phyloP scores from a whole-genome alignment of 2,797 vertebrate species.

The Brotogeris chrysoptera region DNA sequence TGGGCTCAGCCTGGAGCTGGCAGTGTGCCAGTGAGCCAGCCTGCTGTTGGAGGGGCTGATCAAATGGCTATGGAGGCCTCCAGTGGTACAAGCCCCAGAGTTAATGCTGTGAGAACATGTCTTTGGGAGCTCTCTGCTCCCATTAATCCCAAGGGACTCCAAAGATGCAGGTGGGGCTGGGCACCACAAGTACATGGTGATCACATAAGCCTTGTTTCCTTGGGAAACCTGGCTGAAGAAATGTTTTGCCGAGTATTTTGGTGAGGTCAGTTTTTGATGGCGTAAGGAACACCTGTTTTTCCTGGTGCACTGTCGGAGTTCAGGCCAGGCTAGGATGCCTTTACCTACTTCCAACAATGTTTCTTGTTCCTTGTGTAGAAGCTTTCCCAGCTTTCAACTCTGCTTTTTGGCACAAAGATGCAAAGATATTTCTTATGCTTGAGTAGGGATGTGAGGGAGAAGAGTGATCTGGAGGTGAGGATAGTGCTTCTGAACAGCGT shows the following conservation, averaged over 20 bases:
- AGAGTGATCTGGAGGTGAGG: neutral
- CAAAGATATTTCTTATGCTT: neutral
- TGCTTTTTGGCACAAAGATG: neutral
- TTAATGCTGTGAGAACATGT: neutral
- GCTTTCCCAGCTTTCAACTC: neutral
- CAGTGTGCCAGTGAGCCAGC: neutral
- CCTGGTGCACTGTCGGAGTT: neutral
- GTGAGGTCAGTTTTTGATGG: neutral
- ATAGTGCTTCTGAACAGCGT: neutral
- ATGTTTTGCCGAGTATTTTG: neutral
- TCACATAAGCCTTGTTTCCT: neutral
- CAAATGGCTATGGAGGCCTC: neutral
- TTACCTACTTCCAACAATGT: neutral
- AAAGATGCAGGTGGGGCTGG: neutral
- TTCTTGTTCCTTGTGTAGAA: neutral
- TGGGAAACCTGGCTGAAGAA: conserved; percentile 1
- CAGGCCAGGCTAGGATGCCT: neutral
- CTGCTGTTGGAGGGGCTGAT: neutral
- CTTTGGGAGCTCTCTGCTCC: neutral
- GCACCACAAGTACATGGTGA: neutral
- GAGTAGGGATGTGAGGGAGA: neutral
- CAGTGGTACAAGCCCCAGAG: neutral
- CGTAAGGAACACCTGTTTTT: neutral
- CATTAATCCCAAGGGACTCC: neutral
- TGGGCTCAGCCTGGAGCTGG: neutral